Evolutionary conservation across 23 tunicate species (phyloP), one percentile per base, ranked within the genome.

Genomic region (Clavelina lepadiformis): DNA sequence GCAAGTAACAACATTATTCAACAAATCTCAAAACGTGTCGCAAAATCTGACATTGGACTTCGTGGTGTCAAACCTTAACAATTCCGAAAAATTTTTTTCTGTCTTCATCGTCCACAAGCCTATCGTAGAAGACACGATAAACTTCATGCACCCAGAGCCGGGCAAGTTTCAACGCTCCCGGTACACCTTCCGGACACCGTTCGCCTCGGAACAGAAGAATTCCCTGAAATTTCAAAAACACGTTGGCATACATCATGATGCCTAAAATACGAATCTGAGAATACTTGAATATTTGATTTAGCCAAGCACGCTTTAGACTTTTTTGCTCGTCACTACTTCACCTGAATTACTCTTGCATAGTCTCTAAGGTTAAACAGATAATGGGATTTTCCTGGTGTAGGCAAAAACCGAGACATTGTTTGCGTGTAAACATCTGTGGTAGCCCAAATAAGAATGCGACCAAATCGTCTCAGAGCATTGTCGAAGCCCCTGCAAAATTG

Each of bases 331-430:
- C 49, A 41, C 19, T 71, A n/a, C 18, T n/a, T 23, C 51, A 86
- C 95, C 80, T 86, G 95, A 35, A 86, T 86, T 28, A 86, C 95
- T 78, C 95, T 71, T 57, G 95, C 84, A 65, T 86, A 86, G 31
- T 86, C 95, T 6, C 95, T 63, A 26, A 86, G 35, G 46, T 86
- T 86, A 46, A 86, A 86, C 19, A 86, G 56, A 57, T 86, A 86
- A 72, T 86, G 95, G 8, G 95, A 86, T 57, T 86, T 86, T 51
- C 85, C 34, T 36, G 95, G 95, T 30, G 95, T 86, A 15, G 95
- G 95, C 18, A 86, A 69, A 51, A 86, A 86, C 35, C 63, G 57
- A 20, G 95, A 81, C 27, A 86, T 86, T 7, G 95, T 85, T 44
- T 86, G 95, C 1, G 75, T 77, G 69, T 86, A 86, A 44, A 86